Base-by-base conservation (phyloP, 2,797 vertebrate genomes). In the Nothura maculosa region DNA sequence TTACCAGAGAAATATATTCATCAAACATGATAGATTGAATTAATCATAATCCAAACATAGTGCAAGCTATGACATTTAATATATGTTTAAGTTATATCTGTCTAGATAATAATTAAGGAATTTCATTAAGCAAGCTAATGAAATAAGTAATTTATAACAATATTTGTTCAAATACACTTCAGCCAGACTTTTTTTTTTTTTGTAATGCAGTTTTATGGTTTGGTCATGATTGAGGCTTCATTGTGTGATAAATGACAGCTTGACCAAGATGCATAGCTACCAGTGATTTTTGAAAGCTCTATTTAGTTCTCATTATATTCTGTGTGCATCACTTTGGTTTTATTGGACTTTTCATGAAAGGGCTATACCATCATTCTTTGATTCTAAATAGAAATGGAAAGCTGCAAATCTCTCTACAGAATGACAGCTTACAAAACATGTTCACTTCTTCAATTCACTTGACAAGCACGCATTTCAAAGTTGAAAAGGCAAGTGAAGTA, bases 331-430 rank as follows among this genome's bases (percentile, higher is more conserved):
- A 88, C 81, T 95, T 82, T 83, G 62, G 90, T 95, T 97, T 94
- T 93, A 95, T 95, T 70, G 91, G 92, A 94, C 91, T 94, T 88
- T 97, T 97, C 96, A 91, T 70, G 93, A 90, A 97, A 97, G 63
- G 89, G 47, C 90, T 96, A 86, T 62, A 94, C 84, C 80, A 91
- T 95, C 88, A 96, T 93, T 97, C 92, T 96, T 95, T 96, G 95
- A 87, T 97, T 94, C 89, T 89, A 94, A 96, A 95, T 74, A 96
- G 93, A 97, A 97, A 96, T 92, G 48, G 95, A 97, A 97, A 96
- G 94, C 83, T 45, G 42, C 96, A 97, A 97, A 97, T 97, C 95
- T 96, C 94, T 96, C 66, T 96, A 90, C 52, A 79, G 94, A 94
- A 86, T 97, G 96, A 97, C 95, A 97, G 85, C 78, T 94, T 90